Evolutionary conservation across 2,888 invertebrate genomes (phyloP), one percentile per base, ranked within the genome.

Genomic region (Dioctria linearis): DNA sequence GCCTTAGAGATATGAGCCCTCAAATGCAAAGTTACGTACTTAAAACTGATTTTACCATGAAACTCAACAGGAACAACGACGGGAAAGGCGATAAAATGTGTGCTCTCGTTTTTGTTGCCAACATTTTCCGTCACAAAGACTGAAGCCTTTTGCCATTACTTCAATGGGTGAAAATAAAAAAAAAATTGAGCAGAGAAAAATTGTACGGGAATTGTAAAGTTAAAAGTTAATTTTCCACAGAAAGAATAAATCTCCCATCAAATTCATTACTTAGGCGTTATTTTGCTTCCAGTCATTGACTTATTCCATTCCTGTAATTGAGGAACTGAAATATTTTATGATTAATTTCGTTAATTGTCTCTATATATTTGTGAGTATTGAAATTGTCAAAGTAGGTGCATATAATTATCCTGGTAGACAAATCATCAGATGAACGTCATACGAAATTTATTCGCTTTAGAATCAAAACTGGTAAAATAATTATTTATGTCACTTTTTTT

Each of bases 21-120:
- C 66, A 66, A 66, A 66, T 66, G 66, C 66, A 66, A 66, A 66
- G 66, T 66, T 66, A 66, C 66, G 66, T 66, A 66, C 43, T 66
- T 66, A 66, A 66, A 66, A 66, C 66, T 66, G 66, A 66, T 66
- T 66, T 66, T 43, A 37, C 43, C 66, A 61, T 61, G 61, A 37
- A 61, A 61, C 61, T 61, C 61, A 61, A 61, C 61, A 61, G 61
- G 61, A 61, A 61, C 37, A 61, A 39, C 61, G 61, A 61, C 61
- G 61, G 61, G 61, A 61, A 61, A 61, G 61, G 61, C 61, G 61
- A 61, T 61, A 61, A 61, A 61, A 61, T 61, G 61, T 61, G 25
- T 61, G 61, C 37, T 61, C 61, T 6, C 61, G 5, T 61, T 61
- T 61, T 54, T 3, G 4, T 61, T 13, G 25, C 61, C n/a, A 61